Evolutionary conservation across 1,140 invertebrate species (phyloP), one percentile per base, ranked within the genome.

Genomic region (Drosophila watanabei): DNA sequence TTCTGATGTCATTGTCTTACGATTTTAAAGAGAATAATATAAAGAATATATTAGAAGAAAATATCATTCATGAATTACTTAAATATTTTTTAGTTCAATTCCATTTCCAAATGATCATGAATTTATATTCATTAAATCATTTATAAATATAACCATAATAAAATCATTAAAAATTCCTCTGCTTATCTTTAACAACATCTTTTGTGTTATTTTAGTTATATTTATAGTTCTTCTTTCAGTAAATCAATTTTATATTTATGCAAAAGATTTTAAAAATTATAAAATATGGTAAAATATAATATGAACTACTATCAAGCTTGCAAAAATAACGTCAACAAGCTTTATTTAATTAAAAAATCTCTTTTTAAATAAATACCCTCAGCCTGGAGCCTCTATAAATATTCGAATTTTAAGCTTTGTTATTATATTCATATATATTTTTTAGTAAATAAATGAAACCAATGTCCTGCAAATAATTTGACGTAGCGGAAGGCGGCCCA

Each of bases 401-500:
- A 24, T n/a, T n/a, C 4, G 0, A 33, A 8, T 49, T 8, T 20
- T 6, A 46, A 13, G 4, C 3, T 10, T 30, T 45, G 13, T 59
- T 32, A 11, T 37, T 37, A 39, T 51, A n/a, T 33, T 16, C 16
- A n/a, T 0, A 58, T 28, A 51, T 11, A 14, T 20, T 59, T 2
- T 33, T 0, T 2, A 10, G 13, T 20, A 43, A 28, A 54, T 11
- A 45, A 46, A 37, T 61, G 10, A 10, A 1, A 5, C 52, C 66
- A 87, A 18, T 77, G 83, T 87, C 46, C 71, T 37, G n/a, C 59
- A 75, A 70, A 79, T 86, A 51, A 79, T 79, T 87, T 87, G 69
- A 66, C 61, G 48, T 71, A 72, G 76, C 83, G 83, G 79, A 82
- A 82, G 83, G 83, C 83, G 83, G 69, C 79, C 83, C 79, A 82